Conservation (phyloP, 2,888 invertebrate species). For the Meta bourneti region DNA sequence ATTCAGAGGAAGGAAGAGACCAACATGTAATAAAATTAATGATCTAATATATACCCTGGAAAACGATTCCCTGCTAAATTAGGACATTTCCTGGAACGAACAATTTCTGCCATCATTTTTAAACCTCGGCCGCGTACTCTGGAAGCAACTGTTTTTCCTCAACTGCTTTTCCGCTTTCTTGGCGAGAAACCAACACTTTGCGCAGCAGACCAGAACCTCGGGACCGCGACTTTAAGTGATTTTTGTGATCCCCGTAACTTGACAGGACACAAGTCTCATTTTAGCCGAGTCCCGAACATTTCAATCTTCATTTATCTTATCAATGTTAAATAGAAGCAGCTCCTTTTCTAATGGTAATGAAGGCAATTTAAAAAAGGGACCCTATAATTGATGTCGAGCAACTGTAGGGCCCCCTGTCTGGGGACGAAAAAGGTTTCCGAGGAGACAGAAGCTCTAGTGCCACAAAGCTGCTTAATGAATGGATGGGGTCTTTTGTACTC, state of each 20-base stretch:
- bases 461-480: constrained; percentile 60
- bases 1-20: not conserved
- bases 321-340: constrained; percentile 58
- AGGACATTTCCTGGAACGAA: constrained; percentile 19
- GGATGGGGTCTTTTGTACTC: constrained; percentile 44
- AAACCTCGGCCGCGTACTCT: not conserved
- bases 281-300: constrained; percentile 29
- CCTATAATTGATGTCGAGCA: constrained; percentile 58
- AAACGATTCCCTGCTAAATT: constrained; percentile 13
- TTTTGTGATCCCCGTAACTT: constrained; percentile 50
- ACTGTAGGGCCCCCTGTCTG: constrained; percentile 16
- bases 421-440: constrained; percentile 29
- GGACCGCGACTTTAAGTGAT: constrained; percentile 45
- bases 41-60: not conserved
- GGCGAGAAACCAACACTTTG: constrained; percentile 56
- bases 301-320: constrained; percentile 60
- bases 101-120: constrained; percentile 2
- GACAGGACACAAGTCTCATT: constrained; percentile 31
- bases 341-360: constrained; percentile 64
- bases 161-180: constrained; percentile 32
- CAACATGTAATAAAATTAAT: not conserved
- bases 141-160: constrained; percentile 15
- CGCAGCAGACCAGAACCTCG: constrained; percentile 55
- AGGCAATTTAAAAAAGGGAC: constrained; percentile 53
- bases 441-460: constrained; percentile 7